Base-by-base conservation (phyloP, 2,113 vertebrate genomes). In the Coregonus clupeaformis region DNA sequence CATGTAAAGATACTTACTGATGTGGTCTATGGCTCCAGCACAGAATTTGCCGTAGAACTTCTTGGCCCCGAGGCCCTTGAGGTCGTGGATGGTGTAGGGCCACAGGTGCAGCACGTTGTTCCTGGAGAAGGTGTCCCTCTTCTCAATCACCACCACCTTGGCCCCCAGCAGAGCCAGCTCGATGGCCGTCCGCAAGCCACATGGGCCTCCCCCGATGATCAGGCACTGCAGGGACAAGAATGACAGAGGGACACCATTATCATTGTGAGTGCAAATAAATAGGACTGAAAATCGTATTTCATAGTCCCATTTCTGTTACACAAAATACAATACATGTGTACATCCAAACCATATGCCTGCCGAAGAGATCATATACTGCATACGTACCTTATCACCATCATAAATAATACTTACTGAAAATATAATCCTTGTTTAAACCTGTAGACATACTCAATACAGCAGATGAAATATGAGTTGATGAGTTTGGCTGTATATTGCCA, bases 31-130 rank as follows among this genome's bases (percentile, higher is more conserved):
- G 75, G 98, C 95, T 57, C 98, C 98, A 0, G 96, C 98, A 24
- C 98, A 99, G 91, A 99, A 99, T 85, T 99, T 99, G 6, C 98
- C 98, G 0, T 96, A 96, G 82, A 99, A 99, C 82, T 98, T 98
- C 92, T 99, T 99, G 67, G 97, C 98, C 69, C 97, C 98, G 13
- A 99, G 92, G 52, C 94, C 93, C 14, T 96, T 92, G 49, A 99
- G 95, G 84, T 99, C 98, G 0, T 99, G 97, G 79, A 99, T 99
- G 77, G 98, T 99, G 78, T 94, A 99, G 0, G 98, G 98, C 98
- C 98, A 99, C 27, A 99, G 95, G 73, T 99, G 98, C 47, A 99
- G 90, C 63, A 99, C 98, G 0, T 99, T 99, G 90, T 99, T 96
- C 75, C 98, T 94, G 2, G 98, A 97, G 85, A 99, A 99, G 1